Evolutionary conservation across 2,113 vertebrate genomes (phyloP).

Genomic region (Pogona vitticeps): DNA sequence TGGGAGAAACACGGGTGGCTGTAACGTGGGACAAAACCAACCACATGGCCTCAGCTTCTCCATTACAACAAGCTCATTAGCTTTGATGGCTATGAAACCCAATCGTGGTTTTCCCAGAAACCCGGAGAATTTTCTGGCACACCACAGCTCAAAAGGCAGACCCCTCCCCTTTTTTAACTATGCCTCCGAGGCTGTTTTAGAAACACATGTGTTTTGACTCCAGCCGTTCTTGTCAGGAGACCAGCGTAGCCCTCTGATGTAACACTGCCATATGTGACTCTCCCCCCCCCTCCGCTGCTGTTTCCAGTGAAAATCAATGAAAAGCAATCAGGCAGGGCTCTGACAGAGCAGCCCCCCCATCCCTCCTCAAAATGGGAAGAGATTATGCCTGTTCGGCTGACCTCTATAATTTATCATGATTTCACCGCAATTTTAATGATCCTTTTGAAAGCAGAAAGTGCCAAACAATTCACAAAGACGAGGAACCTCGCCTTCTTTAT

Average conservation of each 20-base stretch:
- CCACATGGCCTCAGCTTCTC: neutral
- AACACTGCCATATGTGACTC: neutral
- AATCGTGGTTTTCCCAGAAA: neutral
- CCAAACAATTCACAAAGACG: conserved; percentile 55
- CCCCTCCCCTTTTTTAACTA: neutral
- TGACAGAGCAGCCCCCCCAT: neutral
- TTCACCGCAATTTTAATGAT: conserved; percentile 60
- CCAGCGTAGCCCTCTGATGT: neutral
- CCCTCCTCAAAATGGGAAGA: conserved; percentile 14
- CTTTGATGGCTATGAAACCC: neutral
- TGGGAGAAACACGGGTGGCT: neutral
- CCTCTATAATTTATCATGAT: conserved; percentile 56
- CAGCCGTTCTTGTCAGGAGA: neutral
- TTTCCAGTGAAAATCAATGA: neutral
- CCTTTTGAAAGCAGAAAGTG: conserved; percentile 55
- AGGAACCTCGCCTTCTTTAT: conserved; percentile 32
- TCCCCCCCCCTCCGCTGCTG: no score
- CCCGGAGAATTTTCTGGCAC: neutral
- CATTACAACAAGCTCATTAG: neutral
- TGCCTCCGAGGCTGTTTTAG: neutral
- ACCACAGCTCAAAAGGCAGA: neutral
- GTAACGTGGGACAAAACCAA: neutral
- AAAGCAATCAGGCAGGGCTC: neutral
- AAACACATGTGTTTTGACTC: conserved; percentile 13
- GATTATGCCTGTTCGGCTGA: conserved; percentile 37